Evolutionary conservation across 2,888 invertebrate genomes (phyloP), one percentile per base, ranked within the genome.

Genomic region (Auanema sp.): DNA sequence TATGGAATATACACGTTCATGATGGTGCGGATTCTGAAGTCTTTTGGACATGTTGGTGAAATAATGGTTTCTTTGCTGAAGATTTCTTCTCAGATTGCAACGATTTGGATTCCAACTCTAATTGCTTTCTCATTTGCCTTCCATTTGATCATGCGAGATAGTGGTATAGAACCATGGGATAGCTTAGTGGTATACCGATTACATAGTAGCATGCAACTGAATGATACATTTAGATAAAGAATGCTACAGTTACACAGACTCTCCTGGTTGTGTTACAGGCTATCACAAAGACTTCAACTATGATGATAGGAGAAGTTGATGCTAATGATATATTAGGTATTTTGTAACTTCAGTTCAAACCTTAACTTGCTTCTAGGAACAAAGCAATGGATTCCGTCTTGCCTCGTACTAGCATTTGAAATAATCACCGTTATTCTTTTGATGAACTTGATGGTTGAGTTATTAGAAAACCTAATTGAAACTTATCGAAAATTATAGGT

Each of bases 261-360:
- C 60, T 74, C 62, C 65, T 76, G 18, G 65, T 75, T 1, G 68
- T 81, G 25, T 74, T 81, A 1, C 81, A 81, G 55, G 81, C 81
- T 0, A 68, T 81, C 64, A 81, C 81, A 1, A 81, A 81, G 58
- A 81, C 80, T 8, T 79, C 80, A 0, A 82, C 81, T 18, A 81
- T 81, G 81, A 81, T 81, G 81, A 80, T 81, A 42, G 81, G 81
- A 54, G 81, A 81, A 67, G 79, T 72, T 1, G 75, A 75, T 33
- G 74, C 74, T 10, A 74, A 74, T 53, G 74, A 74, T 54, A 74
- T 74, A 16, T 58, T 73, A 1, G 64, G 65, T 58, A 41, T 25
- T 42, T 25, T 10, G 3, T 8, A 5, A 21, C 18, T 33, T 33
- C 33, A 33, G 8, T 33, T 33, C n/a, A n/a, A n/a, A n/a, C n/a